Percentiles rank a stretch among this genome's conserved stretches.
These are phyloP conservation scores for Platanista minor DNA, from an alignment of 2,113 vertebrate genomes.

Conservation along the genomic window DNA sequence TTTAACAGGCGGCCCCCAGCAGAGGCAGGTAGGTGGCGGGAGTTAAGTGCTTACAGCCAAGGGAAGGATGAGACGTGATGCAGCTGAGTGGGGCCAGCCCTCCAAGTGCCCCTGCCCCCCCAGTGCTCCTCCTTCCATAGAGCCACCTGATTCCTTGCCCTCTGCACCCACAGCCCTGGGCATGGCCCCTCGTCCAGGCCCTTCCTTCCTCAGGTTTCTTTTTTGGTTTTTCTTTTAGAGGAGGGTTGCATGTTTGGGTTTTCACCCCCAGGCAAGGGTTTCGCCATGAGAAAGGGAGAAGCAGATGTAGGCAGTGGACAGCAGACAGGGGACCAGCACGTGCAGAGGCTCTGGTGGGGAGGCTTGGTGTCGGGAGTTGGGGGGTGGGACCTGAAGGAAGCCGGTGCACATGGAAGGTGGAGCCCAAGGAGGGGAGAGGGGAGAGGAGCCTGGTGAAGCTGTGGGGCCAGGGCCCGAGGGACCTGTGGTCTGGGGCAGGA, in stretches of 20 bases:
- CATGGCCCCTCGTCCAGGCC: rapidly evolving
- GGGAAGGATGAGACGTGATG: neutral
- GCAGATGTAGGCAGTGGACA: neutral
- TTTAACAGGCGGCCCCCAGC: neutral
- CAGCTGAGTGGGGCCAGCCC: neutral
- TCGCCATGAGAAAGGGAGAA: neutral
- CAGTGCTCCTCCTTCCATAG: neutral
- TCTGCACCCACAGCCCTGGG: neutral
- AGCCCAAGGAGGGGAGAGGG: neutral
- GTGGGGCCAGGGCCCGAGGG: neutral
- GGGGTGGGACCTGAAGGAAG: neutral
- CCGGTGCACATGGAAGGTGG: neutral
- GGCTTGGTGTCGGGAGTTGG: neutral
- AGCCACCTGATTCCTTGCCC: neutral
- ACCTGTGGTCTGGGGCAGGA: neutral
- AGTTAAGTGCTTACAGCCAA: neutral
- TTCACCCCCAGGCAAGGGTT: neutral
- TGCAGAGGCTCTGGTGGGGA: neutral
- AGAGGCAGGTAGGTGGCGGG: too few relatives aligned
- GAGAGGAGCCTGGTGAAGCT: neutral
- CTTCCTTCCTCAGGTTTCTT: neutral
- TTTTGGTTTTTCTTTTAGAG: neutral
- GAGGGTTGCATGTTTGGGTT: neutral
- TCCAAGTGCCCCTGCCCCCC: too few relatives aligned
- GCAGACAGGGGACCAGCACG: neutral